Evolutionary conservation across 2,797 vertebrate species (phyloP).

Genomic region (Enteromius radiatus): DNA sequence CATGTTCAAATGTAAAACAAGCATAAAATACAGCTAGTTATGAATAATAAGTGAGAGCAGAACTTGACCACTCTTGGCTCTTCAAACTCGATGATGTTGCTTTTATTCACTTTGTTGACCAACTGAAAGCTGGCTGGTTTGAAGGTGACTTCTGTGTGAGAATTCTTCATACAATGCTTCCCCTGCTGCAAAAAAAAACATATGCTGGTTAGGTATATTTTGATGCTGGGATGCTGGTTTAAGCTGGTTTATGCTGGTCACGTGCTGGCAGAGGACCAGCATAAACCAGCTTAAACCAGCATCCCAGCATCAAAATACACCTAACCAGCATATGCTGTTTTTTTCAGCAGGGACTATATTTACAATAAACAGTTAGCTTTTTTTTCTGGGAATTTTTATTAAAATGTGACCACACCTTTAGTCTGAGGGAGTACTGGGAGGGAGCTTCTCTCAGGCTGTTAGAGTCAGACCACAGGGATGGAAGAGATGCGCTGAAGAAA

Average conservation of each 20-base stretch:
- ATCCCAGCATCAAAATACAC: too few relatives aligned
- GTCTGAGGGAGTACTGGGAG: neutral
- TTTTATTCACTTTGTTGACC: neutral
- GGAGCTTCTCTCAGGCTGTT: conserved; percentile 30
- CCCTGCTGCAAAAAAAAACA: too few relatives aligned
- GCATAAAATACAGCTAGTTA: neutral
- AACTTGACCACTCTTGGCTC: neutral
- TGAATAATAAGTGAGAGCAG: conserved; percentile 9
- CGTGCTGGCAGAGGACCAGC: too few relatives aligned
- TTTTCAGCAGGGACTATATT: neutral
- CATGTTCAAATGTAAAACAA: neutral
- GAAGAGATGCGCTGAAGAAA: conserved; percentile 44
- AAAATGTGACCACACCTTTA: neutral
- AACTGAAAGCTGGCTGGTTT: neutral
- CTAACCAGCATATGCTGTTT: too few relatives aligned
- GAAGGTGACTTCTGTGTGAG: neutral
- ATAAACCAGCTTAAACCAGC: too few relatives aligned
- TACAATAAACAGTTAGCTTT: neutral
- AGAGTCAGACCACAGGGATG: conserved; percentile 40
- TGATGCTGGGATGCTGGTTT: too few relatives aligned
- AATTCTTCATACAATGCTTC: neutral
- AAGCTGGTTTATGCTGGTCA: too few relatives aligned
- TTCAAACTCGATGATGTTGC: neutral
- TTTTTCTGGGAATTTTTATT: neutral
- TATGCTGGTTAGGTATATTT: too few relatives aligned